A percentile compares a stretch with the other conserved stretches of the same genome.
Conservation (phyloP, 2,888 invertebrate genomes). For the Bellardia bayeri region DNA sequence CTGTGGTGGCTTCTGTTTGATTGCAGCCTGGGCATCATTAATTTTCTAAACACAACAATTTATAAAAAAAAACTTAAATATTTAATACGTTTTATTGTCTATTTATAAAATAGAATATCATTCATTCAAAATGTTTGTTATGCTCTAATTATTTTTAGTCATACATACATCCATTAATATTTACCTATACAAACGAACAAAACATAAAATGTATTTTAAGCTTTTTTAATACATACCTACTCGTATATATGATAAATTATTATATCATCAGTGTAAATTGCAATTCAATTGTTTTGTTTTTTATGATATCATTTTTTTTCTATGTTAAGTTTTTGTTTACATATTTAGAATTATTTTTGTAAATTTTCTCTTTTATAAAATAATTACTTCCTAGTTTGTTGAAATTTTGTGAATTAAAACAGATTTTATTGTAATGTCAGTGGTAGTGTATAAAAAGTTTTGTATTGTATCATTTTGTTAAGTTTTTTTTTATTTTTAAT, state of each 20-base stretch:
- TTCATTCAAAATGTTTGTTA: conserved; percentile 24
- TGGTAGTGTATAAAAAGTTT: conserved; percentile 10
- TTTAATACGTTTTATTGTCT: conserved; percentile 48
- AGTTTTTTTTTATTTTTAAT: neutral
- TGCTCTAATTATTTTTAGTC: conserved; percentile 15
- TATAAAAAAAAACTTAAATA: conserved; percentile 4
- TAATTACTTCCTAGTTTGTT: conserved; percentile 22
- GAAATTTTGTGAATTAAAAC: conserved; percentile 8
- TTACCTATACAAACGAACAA: neutral
- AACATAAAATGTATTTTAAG: conserved; percentile 37
- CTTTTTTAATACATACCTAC: conserved; percentile 26
- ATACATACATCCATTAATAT: neutral
- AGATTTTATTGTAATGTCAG: conserved; percentile 20
- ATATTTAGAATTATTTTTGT: conserved; percentile 9
- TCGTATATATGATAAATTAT: conserved; percentile 11
- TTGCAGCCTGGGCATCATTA: conserved; percentile 95
- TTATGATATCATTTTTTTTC: too few relatives aligned
- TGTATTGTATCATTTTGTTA: neutral
- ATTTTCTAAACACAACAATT: conserved; percentile 85
- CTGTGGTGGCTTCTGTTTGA: conserved; percentile 94
- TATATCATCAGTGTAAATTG: conserved; percentile 44
- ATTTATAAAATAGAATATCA: conserved; percentile 42
- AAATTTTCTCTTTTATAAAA: conserved; percentile 11
- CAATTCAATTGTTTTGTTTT: conserved; percentile 17
- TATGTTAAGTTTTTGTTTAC: neutral